Evolutionary conservation across 2,113 vertebrate species (phyloP), one percentile per base, ranked within the genome.

Genomic region (Neolamprologus sp.): DNA sequence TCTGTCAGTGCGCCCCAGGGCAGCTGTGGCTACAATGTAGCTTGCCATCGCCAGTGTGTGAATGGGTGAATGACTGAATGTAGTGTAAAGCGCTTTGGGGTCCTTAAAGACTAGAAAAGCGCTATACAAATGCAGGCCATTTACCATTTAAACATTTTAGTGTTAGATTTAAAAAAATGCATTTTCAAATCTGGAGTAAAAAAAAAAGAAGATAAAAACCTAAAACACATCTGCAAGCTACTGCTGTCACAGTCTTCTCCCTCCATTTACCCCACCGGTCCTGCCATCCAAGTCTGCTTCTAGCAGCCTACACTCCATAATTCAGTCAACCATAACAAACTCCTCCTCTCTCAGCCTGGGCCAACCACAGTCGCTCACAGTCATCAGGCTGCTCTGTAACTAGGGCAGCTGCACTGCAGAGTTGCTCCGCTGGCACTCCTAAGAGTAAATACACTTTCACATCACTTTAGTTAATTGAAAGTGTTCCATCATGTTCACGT

Each of bases 351-450:
- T 28, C 68, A 42, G 82, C 85, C 80, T 30, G 75, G 57, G 51
- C 93, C 90, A 90, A 90, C 94, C 92, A 84, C 86, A 9, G 65
- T 35, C 82, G 19, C 63, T 60, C 85, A 40, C 87, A 83, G 79
- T 91, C 91, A 86, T 86, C 90, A 89, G 89, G 91, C 91, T 84
- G 87, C 91, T 90, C 91, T 94, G 93, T 92, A 96, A 94, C 92
- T 96, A 92, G 95, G 95, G 91, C 93, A 95, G 88, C 93, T 87
- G 87, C 89, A 93, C 92, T 95, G 95, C 94, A 95, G 94, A 92
- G 92, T 94, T 79, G 83, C 93, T 90, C 91, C 14, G 9, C 78
- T 78, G 55, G 78, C 91, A 40, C 85, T 28, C 84, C 86, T 45
- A 57, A 55, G 51, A 84, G 81, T 87, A 94, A 95, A 89, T 89